A percentile compares a stretch with the other conserved stretches of the same genome.
Evolutionary conservation across 2,797 vertebrate species (phyloP).

Genomic region (Anabas testudineus): DNA sequence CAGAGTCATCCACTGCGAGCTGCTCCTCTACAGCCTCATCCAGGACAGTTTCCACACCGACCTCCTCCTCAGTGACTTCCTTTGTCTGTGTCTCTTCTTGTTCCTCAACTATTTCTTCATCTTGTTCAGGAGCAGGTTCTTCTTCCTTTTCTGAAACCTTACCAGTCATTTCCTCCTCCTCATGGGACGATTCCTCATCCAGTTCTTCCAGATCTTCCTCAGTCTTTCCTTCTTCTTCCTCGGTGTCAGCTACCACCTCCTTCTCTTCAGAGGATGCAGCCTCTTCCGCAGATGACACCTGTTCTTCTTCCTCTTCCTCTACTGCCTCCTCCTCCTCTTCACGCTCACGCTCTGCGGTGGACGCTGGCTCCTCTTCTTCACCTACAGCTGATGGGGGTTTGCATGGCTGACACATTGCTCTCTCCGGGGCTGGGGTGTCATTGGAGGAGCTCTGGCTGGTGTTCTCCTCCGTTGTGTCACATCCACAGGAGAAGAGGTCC

Average conservation of each 20-base stretch:
- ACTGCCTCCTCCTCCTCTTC: constrained; percentile 14
- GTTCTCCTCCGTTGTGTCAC: constrained; percentile 76
- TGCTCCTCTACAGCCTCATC: background rate
- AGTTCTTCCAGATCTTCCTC: constrained; percentile 13
- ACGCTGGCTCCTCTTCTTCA: constrained; percentile 45
- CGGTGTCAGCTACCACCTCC: constrained; percentile 19
- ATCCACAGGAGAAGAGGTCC: constrained; percentile 79
- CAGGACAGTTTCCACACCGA: background rate
- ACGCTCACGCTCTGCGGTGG: constrained; percentile 40
- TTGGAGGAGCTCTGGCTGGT: constrained; percentile 83
- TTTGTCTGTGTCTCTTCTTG: constrained; percentile 25
- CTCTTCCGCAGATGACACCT: constrained; percentile 19
- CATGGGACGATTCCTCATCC: constrained; percentile 27
- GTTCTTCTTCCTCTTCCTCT: constrained; percentile 16
- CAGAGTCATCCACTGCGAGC: background rate
- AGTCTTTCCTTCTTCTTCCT: constrained; percentile 31
- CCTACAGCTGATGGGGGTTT: constrained; percentile 32
- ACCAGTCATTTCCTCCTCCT: constrained; percentile 36
- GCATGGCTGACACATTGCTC: constrained; percentile 81
- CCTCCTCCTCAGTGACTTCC: constrained; percentile 18
- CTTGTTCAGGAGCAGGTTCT: constrained; percentile 17
- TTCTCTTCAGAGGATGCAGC: constrained; percentile 31
- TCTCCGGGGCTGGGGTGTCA: constrained; percentile 85
- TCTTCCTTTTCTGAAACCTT: constrained; percentile 28
- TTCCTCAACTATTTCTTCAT: constrained; percentile 24